phyloP scores from a whole-genome alignment of 2,113 vertebrate species.

The Atherinomorus stipes region DNA sequence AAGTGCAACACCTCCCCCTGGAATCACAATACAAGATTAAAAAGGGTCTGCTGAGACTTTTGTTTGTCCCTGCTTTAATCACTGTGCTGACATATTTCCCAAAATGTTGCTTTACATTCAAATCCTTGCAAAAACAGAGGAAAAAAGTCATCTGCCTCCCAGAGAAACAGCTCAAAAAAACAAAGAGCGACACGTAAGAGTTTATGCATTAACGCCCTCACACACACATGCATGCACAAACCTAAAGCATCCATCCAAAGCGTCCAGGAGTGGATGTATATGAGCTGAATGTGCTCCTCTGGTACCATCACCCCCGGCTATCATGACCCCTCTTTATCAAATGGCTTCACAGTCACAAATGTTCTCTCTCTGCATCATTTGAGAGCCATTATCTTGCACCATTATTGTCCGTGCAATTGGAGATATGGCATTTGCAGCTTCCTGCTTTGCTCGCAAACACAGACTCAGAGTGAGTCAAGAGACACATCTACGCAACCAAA shows the following conservation, averaged over 20 bases:
- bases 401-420: constrained; percentile 56
- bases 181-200: constrained; percentile 31
- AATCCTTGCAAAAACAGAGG: constrained; percentile 16
- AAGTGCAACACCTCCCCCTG: constrained; percentile 14
- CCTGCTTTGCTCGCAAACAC: constrained; percentile 14
- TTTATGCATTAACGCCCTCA: constrained; percentile 29
- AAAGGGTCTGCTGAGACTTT: constrained; percentile 13
- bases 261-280: constrained; percentile 49
- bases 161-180: constrained; percentile 32
- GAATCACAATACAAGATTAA: constrained; percentile 20
- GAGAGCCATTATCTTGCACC: constrained; percentile 55
- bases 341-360: constrained; percentile 67
- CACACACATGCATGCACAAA: constrained; percentile 6
- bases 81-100: not conserved
- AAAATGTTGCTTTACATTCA: constrained; percentile 27
- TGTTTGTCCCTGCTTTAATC: constrained; percentile 21
- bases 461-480: constrained; percentile 1
- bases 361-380: constrained; percentile 62
- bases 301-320: constrained; percentile 57
- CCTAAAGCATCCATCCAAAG: constrained; percentile 55
- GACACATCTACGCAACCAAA: constrained; percentile 16
- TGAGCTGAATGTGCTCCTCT: constrained; percentile 56
- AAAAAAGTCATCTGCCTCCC: constrained; percentile 24
- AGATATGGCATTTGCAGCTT: constrained; percentile 57
- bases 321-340: constrained; percentile 70